These are phyloP conservation scores for Lasioglossum villosulum DNA, from an alignment of 2,888 invertebrate genomes.

Conservation along the genomic window DNA sequence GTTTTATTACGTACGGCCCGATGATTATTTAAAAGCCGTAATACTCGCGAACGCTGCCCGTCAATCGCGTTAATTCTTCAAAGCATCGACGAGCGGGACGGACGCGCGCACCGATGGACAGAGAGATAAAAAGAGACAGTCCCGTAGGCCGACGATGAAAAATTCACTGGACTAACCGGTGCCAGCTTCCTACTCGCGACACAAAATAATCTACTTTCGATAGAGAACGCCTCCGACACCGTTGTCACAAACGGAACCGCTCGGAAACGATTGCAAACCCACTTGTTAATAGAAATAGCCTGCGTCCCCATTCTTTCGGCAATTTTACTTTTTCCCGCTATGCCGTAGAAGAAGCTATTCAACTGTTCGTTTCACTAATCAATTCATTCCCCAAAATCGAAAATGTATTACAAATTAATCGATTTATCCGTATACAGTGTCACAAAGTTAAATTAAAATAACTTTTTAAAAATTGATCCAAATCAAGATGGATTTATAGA, in stretches of 20 bases:
- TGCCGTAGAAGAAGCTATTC: neutral
- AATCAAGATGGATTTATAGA: neutral
- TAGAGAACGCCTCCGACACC: neutral
- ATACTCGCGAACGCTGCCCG: slow-evolving; percentile 26
- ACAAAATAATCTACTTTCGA: slow-evolving; percentile 45
- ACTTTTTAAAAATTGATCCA: too few species aligned
- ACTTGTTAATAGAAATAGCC: neutral
- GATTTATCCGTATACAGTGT: too few species aligned
- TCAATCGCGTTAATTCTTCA: slow-evolving; percentile 49
- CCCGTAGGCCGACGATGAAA: slow-evolving; percentile 41
- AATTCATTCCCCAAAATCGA: neutral
- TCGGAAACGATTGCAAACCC: neutral
- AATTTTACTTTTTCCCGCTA: neutral
- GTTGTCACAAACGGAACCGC: neutral
- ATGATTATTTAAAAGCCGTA: slow-evolving; percentile 52
- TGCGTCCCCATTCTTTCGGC: neutral
- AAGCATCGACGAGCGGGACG: slow-evolving; percentile 6
- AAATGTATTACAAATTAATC: neutral
- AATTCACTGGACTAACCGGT: slow-evolving; percentile 35
- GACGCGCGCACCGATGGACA: neutral
- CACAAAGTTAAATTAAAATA: too few species aligned
- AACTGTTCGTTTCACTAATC: neutral
- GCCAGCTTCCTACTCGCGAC: slow-evolving; percentile 18
- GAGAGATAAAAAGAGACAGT: neutral
- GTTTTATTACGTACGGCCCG: slow-evolving; percentile 46